Base-by-base conservation (phyloP, 1,140 invertebrate genomes). In the Drosophila truncata region DNA sequence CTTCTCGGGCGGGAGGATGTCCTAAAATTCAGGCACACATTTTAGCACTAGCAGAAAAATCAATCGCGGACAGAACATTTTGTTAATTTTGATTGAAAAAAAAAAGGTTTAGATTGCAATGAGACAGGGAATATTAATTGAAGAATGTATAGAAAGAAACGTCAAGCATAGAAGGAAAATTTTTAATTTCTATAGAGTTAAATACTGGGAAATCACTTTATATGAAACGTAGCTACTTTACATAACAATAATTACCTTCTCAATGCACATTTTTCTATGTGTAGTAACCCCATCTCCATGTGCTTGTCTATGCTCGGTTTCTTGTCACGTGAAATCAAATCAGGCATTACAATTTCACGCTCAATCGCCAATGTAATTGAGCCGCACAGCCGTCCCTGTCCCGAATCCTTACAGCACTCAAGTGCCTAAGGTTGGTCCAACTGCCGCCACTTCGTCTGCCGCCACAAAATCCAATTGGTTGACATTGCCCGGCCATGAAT, bases 311-410 rank as follows among this genome's bases (percentile, higher is more conserved):
- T 60, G 33, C 46, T 63, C 33, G 47, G 72, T 74, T 70, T 72
- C 76, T 62, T 88, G 85, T 85, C 86, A 82, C 78, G 78, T 91
- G 82, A 91, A 91, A 86, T 91, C 79, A 91, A 91, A 91, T 91
- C 87, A 91, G 70, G 86, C 86, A 86, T 91, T 66, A 91, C 86
- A 83, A 91, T 91, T 91, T 91, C 66, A 91, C 73, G 86, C 82
- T 80, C 86, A 91, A 91, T 91, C 79, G 82, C 39, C 50, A 71
- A 58, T 74, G 87, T 81, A 91, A 91, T 91, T 91, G 86, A 91
- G 82, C 80, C 86, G 72, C 86, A 85, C 86, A 90, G 85, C 85
- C 85, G 86, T 85, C 78, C 55, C 81, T 29, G 20, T 74, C 18
- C 29, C 42, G 41, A 44, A 37, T 70, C 76, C 77, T 80, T 61